Base-by-base conservation (phyloP, 2,113 vertebrate species). In the Pygathrix nemaeus region DNA sequence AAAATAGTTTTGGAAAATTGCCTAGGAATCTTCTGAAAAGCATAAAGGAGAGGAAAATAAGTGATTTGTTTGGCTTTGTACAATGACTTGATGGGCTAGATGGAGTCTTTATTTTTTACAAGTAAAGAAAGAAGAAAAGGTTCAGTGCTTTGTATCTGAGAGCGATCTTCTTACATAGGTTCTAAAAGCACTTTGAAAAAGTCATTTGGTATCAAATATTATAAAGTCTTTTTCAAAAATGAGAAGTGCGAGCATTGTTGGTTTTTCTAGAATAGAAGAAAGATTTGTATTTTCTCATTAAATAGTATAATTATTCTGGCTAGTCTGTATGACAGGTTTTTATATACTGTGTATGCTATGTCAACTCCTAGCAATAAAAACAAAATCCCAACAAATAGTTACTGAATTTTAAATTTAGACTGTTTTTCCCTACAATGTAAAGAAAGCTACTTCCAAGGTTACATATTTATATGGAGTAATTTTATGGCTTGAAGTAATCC, bases 171-270 rank as follows among this genome's bases (percentile, higher is more conserved):
- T 92, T 75, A 88, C 4, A 6, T 40, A 88, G 76, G 45, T 80
- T 95, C 50, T 82, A 79, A 96, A 89, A 96, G 87, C 81, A 92
- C 76, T 97, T 97, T 90, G 45, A 66, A 97, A 96, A 96, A 93
- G 52, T 89, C 38, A 76, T 88, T 80, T 89, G 45, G 27, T 93
- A 75, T 94, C 70, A 84, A 95, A 94, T 80, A 90, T 81, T 96
- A 90, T 45, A 96, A 90, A 85, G 76, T 30, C 25, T 38, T 88
- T 96, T 87, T 81, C 35, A 96, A 96, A 97, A 96, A 70, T 76
- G 43, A 95, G 59, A 94, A 86, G 35, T 52, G 25, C 40, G 32
- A 92, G 18, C 68, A 55, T 52, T 14, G 59, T 68, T 94, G 48
- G 73, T 92, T 95, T 97, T 97, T 82, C 83, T 8, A 68, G 40